A percentile compares a stretch with the other conserved stretches of the same genome.
phyloP scores from a whole-genome alignment of 2,113 vertebrate species.

The Athene noctua region DNA sequence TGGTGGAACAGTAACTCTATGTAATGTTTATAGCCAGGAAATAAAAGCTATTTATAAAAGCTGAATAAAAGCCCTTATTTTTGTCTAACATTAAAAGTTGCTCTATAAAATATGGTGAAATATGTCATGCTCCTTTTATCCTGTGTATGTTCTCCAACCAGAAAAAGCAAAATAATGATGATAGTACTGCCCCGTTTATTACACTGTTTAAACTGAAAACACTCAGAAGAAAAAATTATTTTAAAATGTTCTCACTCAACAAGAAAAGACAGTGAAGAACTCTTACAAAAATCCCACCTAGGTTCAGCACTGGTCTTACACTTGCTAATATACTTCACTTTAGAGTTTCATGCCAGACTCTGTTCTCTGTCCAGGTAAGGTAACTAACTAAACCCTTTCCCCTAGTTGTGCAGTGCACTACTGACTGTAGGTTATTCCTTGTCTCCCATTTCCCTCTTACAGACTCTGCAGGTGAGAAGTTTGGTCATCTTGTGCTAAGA shows the following conservation, averaged over 20 bases:
- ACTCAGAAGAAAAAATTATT: not conserved
- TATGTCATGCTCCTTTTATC: not conserved
- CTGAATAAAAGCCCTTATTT: not conserved
- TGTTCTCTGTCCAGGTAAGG: not conserved
- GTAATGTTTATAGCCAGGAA: not conserved
- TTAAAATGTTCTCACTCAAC: not conserved
- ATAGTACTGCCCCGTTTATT: not conserved
- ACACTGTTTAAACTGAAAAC: not conserved
- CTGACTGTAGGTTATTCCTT: not conserved
- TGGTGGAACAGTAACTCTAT: not conserved
- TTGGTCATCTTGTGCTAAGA: not conserved
- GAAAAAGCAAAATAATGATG: not conserved
- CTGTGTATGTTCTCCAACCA: not conserved
- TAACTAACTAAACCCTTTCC: not conserved
- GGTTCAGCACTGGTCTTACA: not conserved
- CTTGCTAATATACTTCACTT: not conserved
- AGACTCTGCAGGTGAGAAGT: not conserved
- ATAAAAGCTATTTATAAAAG: slow-evolving; percentile 27
- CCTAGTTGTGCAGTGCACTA: not conserved
- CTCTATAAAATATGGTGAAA: not conserved
- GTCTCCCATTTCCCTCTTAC: not conserved
- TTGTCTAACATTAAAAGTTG: not conserved
- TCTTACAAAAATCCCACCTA: not conserved
- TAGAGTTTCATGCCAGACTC: not conserved
- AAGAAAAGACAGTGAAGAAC: not conserved